Evolutionary conservation across 2,113 vertebrate species (phyloP).

Genomic region (Rhombomys opimus): DNA sequence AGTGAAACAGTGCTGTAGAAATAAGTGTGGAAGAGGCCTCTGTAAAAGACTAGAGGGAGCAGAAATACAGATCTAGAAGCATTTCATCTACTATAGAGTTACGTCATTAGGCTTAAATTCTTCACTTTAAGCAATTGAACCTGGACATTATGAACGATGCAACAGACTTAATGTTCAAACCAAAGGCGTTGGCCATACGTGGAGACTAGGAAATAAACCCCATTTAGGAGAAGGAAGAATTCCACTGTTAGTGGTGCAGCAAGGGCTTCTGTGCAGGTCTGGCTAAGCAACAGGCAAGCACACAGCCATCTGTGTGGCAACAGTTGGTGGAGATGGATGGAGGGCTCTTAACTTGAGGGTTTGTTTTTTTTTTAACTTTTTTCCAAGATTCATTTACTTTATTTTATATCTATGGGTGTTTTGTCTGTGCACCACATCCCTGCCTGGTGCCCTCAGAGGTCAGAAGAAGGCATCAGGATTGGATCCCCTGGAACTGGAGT

Average conservation of each 20-base stretch:
- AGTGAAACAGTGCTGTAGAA: background rate
- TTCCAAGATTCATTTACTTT: background rate
- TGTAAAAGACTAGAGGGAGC: background rate
- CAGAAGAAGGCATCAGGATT: background rate
- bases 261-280: background rate
- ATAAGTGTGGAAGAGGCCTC: background rate
- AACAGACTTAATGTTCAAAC: background rate
- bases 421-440: background rate
- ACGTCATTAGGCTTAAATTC: background rate
- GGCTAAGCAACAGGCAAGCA: background rate
- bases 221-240: background rate
- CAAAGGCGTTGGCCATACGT: background rate
- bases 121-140: background rate
- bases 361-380: background rate
- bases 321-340: background rate
- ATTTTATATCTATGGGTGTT: background rate
- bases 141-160: background rate
- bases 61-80: background rate
- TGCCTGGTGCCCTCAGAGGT: background rate
- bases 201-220: background rate
- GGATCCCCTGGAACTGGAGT: background rate
- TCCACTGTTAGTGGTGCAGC: background rate
- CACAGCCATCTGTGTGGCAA: background rate
- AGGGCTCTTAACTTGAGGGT: background rate
- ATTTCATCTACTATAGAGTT: background rate